These are phyloP conservation scores for Gymnoscopelus microlampas DNA, from an alignment of 2,797 vertebrate genomes.

Conservation along the genomic window DNA sequence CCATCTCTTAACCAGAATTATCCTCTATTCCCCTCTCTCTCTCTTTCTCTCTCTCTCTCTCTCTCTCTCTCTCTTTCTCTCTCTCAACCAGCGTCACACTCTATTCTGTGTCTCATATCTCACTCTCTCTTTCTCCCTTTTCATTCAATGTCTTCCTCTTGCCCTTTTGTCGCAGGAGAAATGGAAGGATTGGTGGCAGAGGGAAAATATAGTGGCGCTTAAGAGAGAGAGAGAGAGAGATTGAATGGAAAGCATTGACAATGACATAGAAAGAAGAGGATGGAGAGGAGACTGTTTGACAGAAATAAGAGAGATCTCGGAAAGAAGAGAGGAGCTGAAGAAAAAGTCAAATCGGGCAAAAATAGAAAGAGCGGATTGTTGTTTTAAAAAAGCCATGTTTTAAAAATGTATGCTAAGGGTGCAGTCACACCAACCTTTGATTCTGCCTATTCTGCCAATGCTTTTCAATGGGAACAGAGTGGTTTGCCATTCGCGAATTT, in stretches of 20 bases:
- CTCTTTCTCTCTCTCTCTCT: not conserved
- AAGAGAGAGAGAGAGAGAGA: slow-evolving; percentile 20
- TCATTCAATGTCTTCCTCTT: not conserved
- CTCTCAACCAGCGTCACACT: not conserved
- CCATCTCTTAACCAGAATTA: slow-evolving; percentile 37
- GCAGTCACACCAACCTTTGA: no score
- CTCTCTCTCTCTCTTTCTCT: not conserved
- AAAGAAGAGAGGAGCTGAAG: slow-evolving; percentile 12
- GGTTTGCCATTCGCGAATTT: no score
- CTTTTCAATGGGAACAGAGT: no score
- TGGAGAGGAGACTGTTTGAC: no score
- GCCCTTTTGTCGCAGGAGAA: slow-evolving; percentile 12
- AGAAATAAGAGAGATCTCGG: slow-evolving; percentile 19
- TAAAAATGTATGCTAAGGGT: no score
- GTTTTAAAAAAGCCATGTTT: no score
- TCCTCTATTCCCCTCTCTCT: slow-evolving; percentile 14
- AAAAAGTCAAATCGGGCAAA: not conserved
- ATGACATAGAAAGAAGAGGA: slow-evolving; percentile 13
- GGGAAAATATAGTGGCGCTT: slow-evolving; percentile 10
- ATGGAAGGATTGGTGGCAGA: slow-evolving; percentile 20
- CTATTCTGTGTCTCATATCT: not conserved
- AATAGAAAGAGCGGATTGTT: no score
- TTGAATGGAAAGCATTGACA: slow-evolving; percentile 16
- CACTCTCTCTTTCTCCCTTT: not conserved
- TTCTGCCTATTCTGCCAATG: no score